Evolutionary conservation across 2,888 invertebrate genomes (phyloP).

Genomic region (Marasmarcha lunaedactyla): DNA sequence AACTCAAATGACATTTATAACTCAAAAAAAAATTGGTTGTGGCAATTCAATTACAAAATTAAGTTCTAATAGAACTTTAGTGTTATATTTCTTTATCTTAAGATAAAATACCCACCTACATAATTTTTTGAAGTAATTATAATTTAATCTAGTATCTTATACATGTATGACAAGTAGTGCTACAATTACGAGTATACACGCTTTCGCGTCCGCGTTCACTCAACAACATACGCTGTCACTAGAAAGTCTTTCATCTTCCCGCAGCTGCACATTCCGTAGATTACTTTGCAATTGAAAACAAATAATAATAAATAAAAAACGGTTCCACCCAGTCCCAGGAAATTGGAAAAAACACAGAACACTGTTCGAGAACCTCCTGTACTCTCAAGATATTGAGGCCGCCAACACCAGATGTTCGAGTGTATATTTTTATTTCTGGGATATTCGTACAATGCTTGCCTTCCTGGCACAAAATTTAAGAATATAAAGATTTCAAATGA

Average conservation of each 20-base stretch:
- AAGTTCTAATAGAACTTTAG: too few relatives aligned
- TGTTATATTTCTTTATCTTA: too few relatives aligned
- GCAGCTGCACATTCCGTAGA: constrained; percentile 58
- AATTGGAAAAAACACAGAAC: constrained; percentile 40
- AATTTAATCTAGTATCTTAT: too few relatives aligned
- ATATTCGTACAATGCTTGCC: not conserved
- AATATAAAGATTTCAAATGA: not conserved
- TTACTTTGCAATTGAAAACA: constrained; percentile 68
- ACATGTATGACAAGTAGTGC: too few relatives aligned
- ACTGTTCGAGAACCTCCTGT: too few relatives aligned
- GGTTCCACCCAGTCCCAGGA: constrained; percentile 40
- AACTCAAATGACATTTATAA: too few relatives aligned
- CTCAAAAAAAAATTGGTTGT: too few relatives aligned
- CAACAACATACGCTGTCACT: constrained; percentile 10
- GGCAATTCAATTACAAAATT: too few relatives aligned
- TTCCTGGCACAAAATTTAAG: not conserved
- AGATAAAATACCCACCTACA: too few relatives aligned
- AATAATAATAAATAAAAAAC: constrained; percentile 63
- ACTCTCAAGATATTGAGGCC: constrained; percentile 34
- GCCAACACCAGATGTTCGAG: constrained; percentile 41
- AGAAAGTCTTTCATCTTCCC: constrained; percentile 33
- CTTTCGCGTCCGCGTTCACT: not conserved
- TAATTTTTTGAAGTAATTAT: too few relatives aligned
- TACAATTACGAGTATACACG: too few relatives aligned
- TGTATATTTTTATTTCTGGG: constrained; percentile 28